Evolutionary conservation across 1,140 invertebrate genomes (phyloP).

Genomic region (Microplitis mediator): DNA sequence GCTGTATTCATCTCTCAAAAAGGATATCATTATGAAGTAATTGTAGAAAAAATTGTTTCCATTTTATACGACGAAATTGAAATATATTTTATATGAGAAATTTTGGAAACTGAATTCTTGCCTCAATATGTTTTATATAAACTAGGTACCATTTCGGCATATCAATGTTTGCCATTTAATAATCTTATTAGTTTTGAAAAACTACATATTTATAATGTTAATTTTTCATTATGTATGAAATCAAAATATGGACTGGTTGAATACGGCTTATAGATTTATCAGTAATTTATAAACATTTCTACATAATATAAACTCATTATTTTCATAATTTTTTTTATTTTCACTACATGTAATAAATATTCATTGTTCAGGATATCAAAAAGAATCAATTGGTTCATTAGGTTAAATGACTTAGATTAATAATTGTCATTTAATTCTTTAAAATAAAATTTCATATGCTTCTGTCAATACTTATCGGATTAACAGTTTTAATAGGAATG

Average conservation of each 20-base stretch:
- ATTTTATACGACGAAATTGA: neutral
- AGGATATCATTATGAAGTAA: neutral
- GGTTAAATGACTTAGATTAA: too few species aligned
- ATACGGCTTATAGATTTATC: neutral
- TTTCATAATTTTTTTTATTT: too few species aligned
- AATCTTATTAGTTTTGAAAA: conserved; percentile 7
- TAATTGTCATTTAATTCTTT: too few species aligned
- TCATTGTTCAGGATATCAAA: too few species aligned
- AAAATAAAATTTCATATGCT: too few species aligned
- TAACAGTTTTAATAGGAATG: too few species aligned
- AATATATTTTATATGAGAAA: neutral
- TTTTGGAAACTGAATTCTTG: neutral
- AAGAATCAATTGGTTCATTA: too few species aligned
- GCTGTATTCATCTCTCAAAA: conserved; percentile 9
- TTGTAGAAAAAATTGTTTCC: neutral
- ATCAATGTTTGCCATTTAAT: conserved; percentile 21
- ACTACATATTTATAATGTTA: conserved; percentile 21
- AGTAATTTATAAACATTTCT: neutral
- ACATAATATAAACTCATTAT: too few species aligned
- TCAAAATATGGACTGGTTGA: conserved; percentile 20
- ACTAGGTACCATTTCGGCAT: conserved; percentile 6
- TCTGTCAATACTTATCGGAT: too few species aligned
- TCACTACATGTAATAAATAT: too few species aligned
- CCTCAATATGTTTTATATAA: conserved; percentile 2
- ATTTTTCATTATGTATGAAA: conserved; percentile 9